Base-by-base conservation (phyloP, 2,888 invertebrate genomes). In the Acleris cristana region DNA sequence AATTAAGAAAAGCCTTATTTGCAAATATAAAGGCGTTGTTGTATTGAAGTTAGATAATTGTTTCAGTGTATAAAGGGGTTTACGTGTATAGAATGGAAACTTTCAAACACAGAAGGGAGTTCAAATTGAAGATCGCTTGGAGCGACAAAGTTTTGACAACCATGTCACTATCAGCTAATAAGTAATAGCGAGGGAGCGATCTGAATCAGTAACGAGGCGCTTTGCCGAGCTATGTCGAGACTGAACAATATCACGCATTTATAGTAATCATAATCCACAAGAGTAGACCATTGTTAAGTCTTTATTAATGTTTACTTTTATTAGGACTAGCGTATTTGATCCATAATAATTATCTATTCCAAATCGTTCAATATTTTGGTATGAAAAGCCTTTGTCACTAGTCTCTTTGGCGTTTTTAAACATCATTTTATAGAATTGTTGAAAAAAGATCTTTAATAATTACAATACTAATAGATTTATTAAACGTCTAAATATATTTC, bases 121-220 rank as follows among this genome's bases (percentile, higher is more conserved):
- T 81, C 76, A 81, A 82, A 83, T 82, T 81, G 78, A 77, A 83
- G 82, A 86, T 83, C 82, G 81, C 79, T 67, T 74, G 78, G 78
- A 77, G 78, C 73, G 79, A 80, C 73, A 79, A 89, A 90, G 85
- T 91, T 90, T 86, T 85, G 87, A 88, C 85, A 87, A 80, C 82
- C 82, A 84, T 81, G 89, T 90, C 90, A 90, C 89, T 90, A 89
- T 88, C 90, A 89, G 88, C 84, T 88, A 88, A 86, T 88, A 86
- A 83, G 63, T 67, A 63, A 67, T 67, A 67, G 56, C 81, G 80
- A 74, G 76, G 80, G 80, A 80, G 79, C 82, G 82, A 84, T 86
- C 81, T 81, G 84, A 87, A 87, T 87, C 82, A 82, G 79, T 82
- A 86, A 85, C 78, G 79, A 77, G 48, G 49, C 34, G 68, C 65